Percentiles rank a stretch among this genome's conserved stretches.
Conservation (phyloP, 2,113 vertebrate genomes). For the Coracopsis vasa region DNA sequence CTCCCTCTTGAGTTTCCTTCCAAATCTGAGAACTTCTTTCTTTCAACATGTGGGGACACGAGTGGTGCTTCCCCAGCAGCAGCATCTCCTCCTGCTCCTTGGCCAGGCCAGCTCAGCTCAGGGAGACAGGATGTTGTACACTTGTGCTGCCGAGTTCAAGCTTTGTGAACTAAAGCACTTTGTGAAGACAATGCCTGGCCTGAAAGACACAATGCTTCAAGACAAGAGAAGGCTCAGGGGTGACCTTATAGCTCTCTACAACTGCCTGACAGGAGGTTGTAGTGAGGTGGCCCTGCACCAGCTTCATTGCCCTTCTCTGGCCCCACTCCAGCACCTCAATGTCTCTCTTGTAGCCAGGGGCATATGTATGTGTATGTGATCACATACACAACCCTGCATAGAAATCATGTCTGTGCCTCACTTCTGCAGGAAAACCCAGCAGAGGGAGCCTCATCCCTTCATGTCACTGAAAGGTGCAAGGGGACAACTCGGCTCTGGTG, state of each 20-base stretch:
- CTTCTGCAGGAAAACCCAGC: background rate
- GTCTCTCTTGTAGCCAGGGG: background rate
- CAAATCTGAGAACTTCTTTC: background rate
- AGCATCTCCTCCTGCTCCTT: background rate
- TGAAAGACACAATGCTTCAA: background rate
- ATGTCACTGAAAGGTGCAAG: background rate
- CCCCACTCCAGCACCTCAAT: background rate
- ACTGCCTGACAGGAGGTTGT: background rate
- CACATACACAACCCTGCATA: background rate
- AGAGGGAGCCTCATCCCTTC: background rate
- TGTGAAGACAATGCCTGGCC: background rate
- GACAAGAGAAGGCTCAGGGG: background rate
- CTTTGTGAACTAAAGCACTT: background rate
- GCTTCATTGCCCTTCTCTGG: background rate
- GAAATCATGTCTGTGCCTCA: background rate
- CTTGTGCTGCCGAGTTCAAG: background rate
- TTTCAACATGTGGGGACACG: background rate
- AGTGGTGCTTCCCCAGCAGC: background rate
- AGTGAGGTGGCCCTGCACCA: background rate
- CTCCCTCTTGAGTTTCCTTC: background rate
- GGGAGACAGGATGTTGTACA: background rate
- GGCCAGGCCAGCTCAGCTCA: background rate
- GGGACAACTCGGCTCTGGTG: background rate
- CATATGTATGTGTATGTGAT: background rate
- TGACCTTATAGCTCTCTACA: background rate